Base-by-base conservation (phyloP, 2,113 vertebrate species). In the Orycteropus afer region DNA sequence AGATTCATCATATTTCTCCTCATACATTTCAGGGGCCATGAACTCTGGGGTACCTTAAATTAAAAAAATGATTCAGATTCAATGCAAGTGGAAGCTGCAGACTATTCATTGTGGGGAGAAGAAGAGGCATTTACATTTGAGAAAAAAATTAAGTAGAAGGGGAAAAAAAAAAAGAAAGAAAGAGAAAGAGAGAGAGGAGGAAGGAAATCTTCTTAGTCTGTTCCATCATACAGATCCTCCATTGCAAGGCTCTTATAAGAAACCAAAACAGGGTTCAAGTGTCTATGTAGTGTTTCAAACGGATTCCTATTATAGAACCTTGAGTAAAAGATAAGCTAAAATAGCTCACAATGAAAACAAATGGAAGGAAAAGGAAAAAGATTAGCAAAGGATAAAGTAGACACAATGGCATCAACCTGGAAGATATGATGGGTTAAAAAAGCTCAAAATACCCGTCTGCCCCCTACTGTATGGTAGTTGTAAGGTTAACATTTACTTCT, bases 11-110 rank as follows among this genome's bases (percentile, higher is more conserved):
- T 99, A 99, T 98, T 99, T 99, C 99, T 99, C 99, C 97, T 99
- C 99, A 96, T 99, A 99, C 99, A 99, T 99, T 99, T 99, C 99
- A 82, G 99, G 99, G 92, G 99, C 99, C 99, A 99, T 99, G 98
- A 99, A 99, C 98, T 99, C 99, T 96, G 99, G 99, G 97, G 99
- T 99, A 98, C 99, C 99, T 99, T 98, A 99, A 98, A 98, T 98
- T 98, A 98, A 98, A 98, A 99, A 99, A 99, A 98, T 98, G 98
- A 98, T 99, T 99, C 99, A 99, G 98, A 99, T 98, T 99, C 98
- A 98, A 98, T 98, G 98, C 82, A 92, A 99, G 98, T 98, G 99
- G 98, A 99, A 98, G 98, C 98, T 98, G 97, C 97, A 98, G 98
- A 89, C 96, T 98, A 99, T 98, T 98, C 98, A 99, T 98, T 96